Percentiles rank a stretch among this genome's conserved stretches.
phyloP scores from a whole-genome alignment of 2,113 vertebrate species.

The Mugil cephalus region DNA sequence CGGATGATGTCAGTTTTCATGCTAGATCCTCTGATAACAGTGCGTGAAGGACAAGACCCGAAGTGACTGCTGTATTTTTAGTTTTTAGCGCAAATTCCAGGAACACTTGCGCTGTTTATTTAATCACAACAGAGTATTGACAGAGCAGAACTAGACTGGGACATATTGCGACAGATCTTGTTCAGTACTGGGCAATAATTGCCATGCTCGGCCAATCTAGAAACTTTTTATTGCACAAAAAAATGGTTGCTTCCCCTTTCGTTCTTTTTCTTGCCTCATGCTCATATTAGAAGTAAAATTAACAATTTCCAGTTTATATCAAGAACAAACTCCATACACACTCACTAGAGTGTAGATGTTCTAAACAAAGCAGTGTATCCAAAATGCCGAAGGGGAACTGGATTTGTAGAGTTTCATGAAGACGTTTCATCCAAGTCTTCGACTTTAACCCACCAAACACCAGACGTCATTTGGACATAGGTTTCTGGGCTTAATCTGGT shows the following conservation, averaged over 20 bases:
- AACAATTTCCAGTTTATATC: too few relatives aligned
- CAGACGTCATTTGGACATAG: too few relatives aligned
- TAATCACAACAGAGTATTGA: constrained; percentile 46
- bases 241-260: too few relatives aligned
- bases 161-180: constrained; percentile 27
- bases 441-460: too few relatives aligned
- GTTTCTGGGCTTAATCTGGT: too few relatives aligned
- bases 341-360: too few relatives aligned
- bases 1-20: constrained; percentile 45
- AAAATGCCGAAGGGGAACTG: too few relatives aligned
- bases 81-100: background rate
- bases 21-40: constrained; percentile 18
- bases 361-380: too few relatives aligned
- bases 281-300: too few relatives aligned
- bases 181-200: constrained; percentile 5
- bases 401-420: too few relatives aligned
- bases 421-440: too few relatives aligned
- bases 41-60: background rate
- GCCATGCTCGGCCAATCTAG: background rate
- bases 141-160: constrained; percentile 32
- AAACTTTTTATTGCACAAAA: background rate
- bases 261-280: background rate
- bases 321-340: too few relatives aligned
- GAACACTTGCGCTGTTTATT: constrained; percentile 16
- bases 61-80: constrained; percentile 9